Conservation (phyloP, 2,888 invertebrate genomes). For the Mellilla xanthometata region DNA sequence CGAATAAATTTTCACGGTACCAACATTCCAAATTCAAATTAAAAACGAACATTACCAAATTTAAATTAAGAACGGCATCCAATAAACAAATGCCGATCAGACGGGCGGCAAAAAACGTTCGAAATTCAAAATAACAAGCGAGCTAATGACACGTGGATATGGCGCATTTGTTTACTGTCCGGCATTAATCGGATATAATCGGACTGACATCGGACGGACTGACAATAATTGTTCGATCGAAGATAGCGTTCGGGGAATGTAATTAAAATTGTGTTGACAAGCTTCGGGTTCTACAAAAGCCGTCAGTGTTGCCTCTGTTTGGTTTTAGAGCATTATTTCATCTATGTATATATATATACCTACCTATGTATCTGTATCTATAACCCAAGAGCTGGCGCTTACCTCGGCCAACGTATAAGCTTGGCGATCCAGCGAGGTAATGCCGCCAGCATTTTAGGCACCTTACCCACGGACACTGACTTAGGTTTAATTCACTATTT, state of each 20-base stretch:
- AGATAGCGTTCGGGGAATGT: conserved; percentile 19
- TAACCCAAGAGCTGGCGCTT: too few species aligned
- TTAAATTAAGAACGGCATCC: too few species aligned
- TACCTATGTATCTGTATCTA: too few species aligned
- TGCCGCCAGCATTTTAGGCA: too few species aligned
- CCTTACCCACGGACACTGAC: too few species aligned
- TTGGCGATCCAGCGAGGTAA: too few species aligned
- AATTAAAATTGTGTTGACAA: conserved; percentile 10
- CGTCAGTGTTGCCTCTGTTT: not conserved
- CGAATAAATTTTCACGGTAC: too few species aligned
- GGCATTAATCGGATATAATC: conserved; percentile 13
- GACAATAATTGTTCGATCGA: conserved; percentile 10
- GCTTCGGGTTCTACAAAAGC: conserved; percentile 8
- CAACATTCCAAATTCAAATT: too few species aligned
- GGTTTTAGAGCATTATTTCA: not conserved
- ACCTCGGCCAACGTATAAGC: too few species aligned
- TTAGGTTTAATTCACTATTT: too few species aligned
- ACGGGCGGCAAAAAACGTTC: conserved; percentile 10
- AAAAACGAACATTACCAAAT: too few species aligned
- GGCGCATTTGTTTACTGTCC: conserved; percentile 18
- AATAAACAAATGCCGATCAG: conserved; percentile 41
- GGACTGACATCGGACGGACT: not conserved
- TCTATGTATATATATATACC: too few species aligned
- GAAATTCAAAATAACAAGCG: conserved; percentile 47
- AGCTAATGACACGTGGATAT: conserved; percentile 43